Base-by-base conservation (phyloP, 2,113 vertebrate genomes). In the Rhabdornis inornatus region DNA sequence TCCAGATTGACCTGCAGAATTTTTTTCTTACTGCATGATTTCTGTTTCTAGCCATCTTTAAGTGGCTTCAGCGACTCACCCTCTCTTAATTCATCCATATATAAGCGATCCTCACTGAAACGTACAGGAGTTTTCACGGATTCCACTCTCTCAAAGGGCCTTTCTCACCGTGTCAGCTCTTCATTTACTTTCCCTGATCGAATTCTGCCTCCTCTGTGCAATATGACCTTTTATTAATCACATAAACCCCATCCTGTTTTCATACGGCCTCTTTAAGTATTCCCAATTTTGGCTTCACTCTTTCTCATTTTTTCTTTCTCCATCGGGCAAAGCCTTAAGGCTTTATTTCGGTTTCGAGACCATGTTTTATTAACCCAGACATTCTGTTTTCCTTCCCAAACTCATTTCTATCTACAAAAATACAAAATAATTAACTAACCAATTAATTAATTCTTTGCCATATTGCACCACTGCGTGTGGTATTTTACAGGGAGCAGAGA, bases 131-230 rank as follows among this genome's bases (percentile, higher is more conserved):
- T 91, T 92, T 89, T 89, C 37, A 75, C 68, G 33, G 6, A 77
- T 15, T 19, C 45, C 47, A 63, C 21, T 12, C 15, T 92, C 70
- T 80, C 75, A 61, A 77, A 93, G 35, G 63, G 74, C 63, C 59
- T 93, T 93, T 91, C 66, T 91, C 57, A 72, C 55, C 9, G 24
- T 59, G 24, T 65, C 84, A 87, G 33, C 42, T 49, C 39, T 84
- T 92, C 61, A 61, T 66, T 85, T 93, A 31, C 75, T 63, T 89
- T 94, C 7, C 6, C 30, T 1, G 37, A 79, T 89, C 70, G 55
- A 95, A 84, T 92, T 94, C 53, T 95, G 81, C 63, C 53, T 94
- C 15, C 33, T 92, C 84, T 83, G 70, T 96, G 71, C 89, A 92
- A 91, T 83, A 90, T 35, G 70, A 83, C 91, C 89, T 94, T 87